Evolutionary conservation across 2,888 invertebrate genomes (phyloP), one percentile per base, ranked within the genome.

Genomic region (Diabrotica balteata): DNA sequence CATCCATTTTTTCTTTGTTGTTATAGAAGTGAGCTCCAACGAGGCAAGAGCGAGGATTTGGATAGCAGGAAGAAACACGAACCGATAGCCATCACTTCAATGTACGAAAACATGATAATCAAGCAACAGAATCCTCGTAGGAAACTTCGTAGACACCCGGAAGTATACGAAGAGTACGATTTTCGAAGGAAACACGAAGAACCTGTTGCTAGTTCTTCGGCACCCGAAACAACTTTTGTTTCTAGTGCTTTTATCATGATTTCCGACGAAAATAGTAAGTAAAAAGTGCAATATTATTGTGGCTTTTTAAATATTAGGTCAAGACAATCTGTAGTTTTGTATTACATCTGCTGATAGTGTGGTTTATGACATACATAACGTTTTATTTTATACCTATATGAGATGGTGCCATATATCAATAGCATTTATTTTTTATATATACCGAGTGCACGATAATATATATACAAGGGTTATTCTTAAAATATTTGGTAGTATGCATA

Each of bases 101-200:
- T 90, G 83, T 90, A 91, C 83, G 92, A 91, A 77, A 92, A 92
- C 83, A 86, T 90, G 67, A 87, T 89, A 61, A 87, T 92, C 70
- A 90, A 90, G 75, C 90, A 90, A 78, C 90, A 91, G 76, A 92
- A 92, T 79, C 92, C 92, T 0, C 85, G 90, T 72, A 83, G 92
- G 72, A 93, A 92, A 78, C 83, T 92, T 10, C 85, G 90, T 63
- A 85, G 92, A 65, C 86, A 89, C 73, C 86, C 85, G 9, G 88
- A 87, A 68, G 86, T 88, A 57, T 88, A 89, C 80, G 91, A 92
- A 69, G 89, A 87, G 70, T 87, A 86, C 80, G 89, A 90, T 70
- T 85, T 88, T 55, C 77, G 75, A 73, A 76, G 77, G 52, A 91
- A 73, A 70, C 64, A 64, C 32, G 77, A 79, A 46, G 75, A 75